These are phyloP conservation scores for Cyprinodon variegatus DNA, from an alignment of 2,113 vertebrate genomes.

Conservation along the genomic window DNA sequence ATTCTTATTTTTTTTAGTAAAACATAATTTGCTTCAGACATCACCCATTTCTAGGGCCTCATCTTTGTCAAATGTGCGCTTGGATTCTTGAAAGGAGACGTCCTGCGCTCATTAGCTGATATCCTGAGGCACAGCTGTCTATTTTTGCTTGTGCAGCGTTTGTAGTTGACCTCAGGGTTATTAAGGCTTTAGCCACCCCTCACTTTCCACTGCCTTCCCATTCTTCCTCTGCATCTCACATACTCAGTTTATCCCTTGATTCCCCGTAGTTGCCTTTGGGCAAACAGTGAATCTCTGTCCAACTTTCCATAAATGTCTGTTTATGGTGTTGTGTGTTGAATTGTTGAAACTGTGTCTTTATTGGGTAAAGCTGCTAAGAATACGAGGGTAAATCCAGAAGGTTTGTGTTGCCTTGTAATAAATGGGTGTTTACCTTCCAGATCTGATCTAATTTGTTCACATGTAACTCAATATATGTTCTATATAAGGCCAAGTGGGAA, in stretches of 20 bases:
- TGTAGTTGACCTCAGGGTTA: constrained; percentile 54
- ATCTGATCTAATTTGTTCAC: constrained; percentile 3
- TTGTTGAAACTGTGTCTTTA: constrained; percentile 11
- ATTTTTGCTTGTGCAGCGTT: constrained; percentile 49
- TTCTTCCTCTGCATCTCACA: constrained; percentile 13
- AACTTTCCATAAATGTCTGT: constrained; percentile 33
- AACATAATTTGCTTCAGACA: constrained; percentile 46
- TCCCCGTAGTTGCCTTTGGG: constrained; percentile 30
- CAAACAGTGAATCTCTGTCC: constrained; percentile 16
- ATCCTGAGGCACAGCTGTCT: constrained; percentile 63
- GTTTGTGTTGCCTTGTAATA: neutral
- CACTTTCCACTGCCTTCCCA: constrained; percentile 16
- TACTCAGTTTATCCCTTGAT: constrained; percentile 21
- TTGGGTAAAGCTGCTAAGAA: constrained; percentile 1
- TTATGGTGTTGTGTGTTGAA: constrained; percentile 15
- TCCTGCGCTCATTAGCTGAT: constrained; percentile 64
- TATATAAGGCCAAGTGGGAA: neutral
- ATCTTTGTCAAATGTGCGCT: constrained; percentile 4
- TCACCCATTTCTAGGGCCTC: constrained; percentile 29
- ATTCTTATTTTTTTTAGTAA: constrained; percentile 31
- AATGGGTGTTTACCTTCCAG: neutral
- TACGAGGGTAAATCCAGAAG: neutral
- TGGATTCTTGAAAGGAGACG: constrained; percentile 26
- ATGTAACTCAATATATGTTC: constrained; percentile 7
- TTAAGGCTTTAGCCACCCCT: constrained; percentile 34